phyloP scores from a whole-genome alignment of 1,140 invertebrate genomes.

The Microvelia longipes region DNA sequence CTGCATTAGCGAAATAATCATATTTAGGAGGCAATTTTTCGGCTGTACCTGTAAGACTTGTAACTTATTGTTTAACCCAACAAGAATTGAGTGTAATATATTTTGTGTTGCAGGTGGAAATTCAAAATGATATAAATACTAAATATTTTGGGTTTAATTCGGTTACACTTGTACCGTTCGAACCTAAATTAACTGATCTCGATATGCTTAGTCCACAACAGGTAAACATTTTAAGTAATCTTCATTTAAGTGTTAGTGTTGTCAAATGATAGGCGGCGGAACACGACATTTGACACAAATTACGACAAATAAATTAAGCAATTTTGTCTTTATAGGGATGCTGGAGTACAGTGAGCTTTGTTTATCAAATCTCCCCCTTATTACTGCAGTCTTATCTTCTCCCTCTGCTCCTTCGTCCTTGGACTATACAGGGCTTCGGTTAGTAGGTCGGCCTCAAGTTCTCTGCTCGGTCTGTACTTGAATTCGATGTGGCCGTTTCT shows the following conservation, averaged over 20 bases:
- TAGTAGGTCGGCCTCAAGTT: too few species aligned
- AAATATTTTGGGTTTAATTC: slow-evolving; percentile 11
- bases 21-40: too few species aligned
- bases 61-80: too few species aligned
- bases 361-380: neutral
- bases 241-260: neutral
- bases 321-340: slow-evolving; percentile 4
- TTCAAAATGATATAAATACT: slow-evolving; percentile 10
- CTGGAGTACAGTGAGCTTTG: too few species aligned
- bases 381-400: neutral
- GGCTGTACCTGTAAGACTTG: too few species aligned
- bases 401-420: neutral
- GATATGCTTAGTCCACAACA: slow-evolving; percentile 56
- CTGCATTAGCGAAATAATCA: too few species aligned
- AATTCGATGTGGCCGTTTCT: too few species aligned
- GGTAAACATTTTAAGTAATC: slow-evolving; percentile 35
- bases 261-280: neutral
- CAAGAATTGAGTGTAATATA: too few species aligned
- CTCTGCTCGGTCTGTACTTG: too few species aligned
- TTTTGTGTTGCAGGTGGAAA: too few species aligned
- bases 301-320: neutral
- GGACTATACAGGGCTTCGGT: neutral
- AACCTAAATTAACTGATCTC: slow-evolving; percentile 73
- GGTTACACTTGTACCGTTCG: slow-evolving; percentile 79
- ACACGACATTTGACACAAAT: neutral